Conservation (phyloP, 2,888 invertebrate species). For the Plusia festucae region DNA sequence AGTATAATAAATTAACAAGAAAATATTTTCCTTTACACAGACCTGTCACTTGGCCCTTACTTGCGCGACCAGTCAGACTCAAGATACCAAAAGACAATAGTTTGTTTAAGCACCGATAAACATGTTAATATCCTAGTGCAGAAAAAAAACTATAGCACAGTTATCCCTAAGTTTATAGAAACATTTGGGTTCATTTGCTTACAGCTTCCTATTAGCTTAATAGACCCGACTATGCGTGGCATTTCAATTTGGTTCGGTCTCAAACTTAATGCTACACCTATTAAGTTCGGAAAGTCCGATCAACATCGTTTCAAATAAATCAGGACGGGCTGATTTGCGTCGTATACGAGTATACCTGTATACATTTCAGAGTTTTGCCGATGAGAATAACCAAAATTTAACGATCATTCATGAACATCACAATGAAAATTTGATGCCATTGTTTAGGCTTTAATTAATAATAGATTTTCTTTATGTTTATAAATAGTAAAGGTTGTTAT, state of each 20-base stretch:
- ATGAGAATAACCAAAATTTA: too few species aligned
- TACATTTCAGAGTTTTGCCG: background rate
- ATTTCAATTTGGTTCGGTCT: background rate
- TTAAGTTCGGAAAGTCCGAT: background rate
- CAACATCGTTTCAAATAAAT: background rate
- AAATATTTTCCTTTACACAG: background rate
- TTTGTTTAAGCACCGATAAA: too few species aligned
- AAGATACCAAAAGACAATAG: background rate
- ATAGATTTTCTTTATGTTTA: too few species aligned
- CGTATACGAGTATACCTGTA: background rate
- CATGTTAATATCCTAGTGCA: too few species aligned
- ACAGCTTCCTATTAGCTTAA: background rate
- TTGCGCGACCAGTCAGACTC: background rate
- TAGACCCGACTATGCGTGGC: background rate
- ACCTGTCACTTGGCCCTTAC: background rate
- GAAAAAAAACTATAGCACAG: too few species aligned
- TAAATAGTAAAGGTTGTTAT: too few species aligned
- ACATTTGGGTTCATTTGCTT: background rate
- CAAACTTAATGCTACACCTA: background rate
- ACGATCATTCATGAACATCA: too few species aligned
- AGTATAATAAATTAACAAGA: background rate
- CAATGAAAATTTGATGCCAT: too few species aligned
- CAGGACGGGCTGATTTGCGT: background rate
- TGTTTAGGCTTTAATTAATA: too few species aligned
- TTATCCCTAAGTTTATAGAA: too few species aligned